Evolutionary conservation across 2,888 invertebrate genomes (phyloP).

Genomic region (Hartigia nigra): DNA sequence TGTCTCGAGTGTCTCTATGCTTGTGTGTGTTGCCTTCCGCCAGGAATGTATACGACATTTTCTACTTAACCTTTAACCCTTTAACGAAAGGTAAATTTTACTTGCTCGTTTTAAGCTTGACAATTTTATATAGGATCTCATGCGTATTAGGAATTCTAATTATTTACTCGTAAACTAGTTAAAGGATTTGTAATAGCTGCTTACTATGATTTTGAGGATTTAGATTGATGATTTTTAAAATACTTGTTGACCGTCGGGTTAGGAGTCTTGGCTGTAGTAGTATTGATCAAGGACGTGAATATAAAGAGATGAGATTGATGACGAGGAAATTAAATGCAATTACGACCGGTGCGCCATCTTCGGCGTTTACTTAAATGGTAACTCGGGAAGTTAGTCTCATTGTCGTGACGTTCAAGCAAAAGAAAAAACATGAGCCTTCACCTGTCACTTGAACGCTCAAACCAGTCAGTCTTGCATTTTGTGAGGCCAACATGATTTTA

Average conservation of each 20-base stretch:
- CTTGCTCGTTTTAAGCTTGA: neutral
- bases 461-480: neutral
- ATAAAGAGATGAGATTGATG: conserved; percentile 14
- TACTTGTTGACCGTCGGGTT: neutral
- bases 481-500: conserved; percentile 3
- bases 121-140: neutral
- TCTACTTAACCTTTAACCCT: conserved; percentile 56
- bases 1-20: conserved; percentile 16
- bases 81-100: neutral
- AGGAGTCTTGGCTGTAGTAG: neutral
- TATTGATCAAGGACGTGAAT: conserved; percentile 8
- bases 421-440: conserved; percentile 19
- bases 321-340: conserved; percentile 20
- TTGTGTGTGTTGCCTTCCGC: conserved; percentile 12
- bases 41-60: conserved; percentile 49
- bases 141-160: neutral
- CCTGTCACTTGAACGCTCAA: conserved; percentile 16
- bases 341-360: conserved; percentile 26
- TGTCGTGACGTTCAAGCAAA: conserved; percentile 10
- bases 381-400: conserved; percentile 14
- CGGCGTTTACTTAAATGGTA: conserved; percentile 25
- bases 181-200: neutral
- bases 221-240: neutral
- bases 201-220: neutral
- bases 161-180: neutral